A percentile compares a stretch with the other conserved stretches of the same genome.
These are phyloP conservation scores for Poeciliopsis gracilis DNA, from an alignment of 2,797 vertebrate species.

Conservation along the genomic window DNA sequence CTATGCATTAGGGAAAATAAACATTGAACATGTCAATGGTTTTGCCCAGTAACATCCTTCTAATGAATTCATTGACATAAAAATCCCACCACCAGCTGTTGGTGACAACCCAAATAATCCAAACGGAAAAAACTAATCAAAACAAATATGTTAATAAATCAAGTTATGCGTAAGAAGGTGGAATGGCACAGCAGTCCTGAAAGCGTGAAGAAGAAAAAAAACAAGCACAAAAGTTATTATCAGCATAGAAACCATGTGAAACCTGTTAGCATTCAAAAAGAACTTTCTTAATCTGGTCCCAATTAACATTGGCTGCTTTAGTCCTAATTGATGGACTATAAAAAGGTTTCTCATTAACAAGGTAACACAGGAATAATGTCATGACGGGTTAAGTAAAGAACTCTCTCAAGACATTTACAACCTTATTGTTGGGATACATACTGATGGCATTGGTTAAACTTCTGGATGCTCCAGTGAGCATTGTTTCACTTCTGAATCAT, in stretches of 20 bases:
- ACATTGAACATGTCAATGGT: neutral
- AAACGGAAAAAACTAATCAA: neutral
- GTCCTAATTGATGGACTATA: neutral
- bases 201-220: neutral
- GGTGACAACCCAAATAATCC: neutral
- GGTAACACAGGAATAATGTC: neutral
- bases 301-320: neutral
- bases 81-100: neutral
- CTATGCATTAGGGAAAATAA: constrained; percentile 47
- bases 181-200: neutral
- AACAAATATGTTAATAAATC: neutral
- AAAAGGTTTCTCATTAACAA: neutral
- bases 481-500: neutral
- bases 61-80: neutral
- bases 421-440: neutral
- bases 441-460: neutral
- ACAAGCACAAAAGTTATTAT: neutral
- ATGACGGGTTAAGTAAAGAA: neutral
- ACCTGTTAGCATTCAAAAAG: neutral
- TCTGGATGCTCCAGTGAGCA: neutral
- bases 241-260: neutral
- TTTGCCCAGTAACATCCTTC: neutral
- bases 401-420: neutral
- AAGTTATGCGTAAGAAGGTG: neutral
- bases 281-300: neutral